Base-by-base conservation (phyloP, 2,113 vertebrate species). In the Nycticorax nycticorax region DNA sequence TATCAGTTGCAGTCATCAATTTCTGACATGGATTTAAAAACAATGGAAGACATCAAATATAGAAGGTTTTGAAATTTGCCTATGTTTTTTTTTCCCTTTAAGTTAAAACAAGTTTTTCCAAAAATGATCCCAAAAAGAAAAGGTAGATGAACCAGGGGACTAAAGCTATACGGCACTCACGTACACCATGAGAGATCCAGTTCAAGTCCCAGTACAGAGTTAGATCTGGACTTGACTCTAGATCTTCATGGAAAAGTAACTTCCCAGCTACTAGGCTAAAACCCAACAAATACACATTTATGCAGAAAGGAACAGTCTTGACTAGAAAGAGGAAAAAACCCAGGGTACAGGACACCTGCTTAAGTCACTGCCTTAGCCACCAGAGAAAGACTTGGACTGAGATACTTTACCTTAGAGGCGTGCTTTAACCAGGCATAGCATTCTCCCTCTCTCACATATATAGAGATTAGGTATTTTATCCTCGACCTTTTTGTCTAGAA, bases 271-370 rank as follows among this genome's bases (percentile, higher is more conserved):
- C 26, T 32, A 43, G 32, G 19, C 8, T 69, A 52, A 93, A 74
- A 24, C 6, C 5, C 47, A 85, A 18, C 1, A 69, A 69, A 22
- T 35, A 72, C 0, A 0, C 4, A 3, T 18, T 67, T 63, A 8
- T 3, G 17, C 15, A 69, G 35, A 64, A 85, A 62, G 57, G 7
- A 62, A 41, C 3, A 53, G 18, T 50, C 33, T 56, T 41, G 12
- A 50, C n/a, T n/a, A 60, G n/a, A 73, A 86, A 75, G 5, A 66
- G 17, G 15, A 10, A 79, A 67, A 50, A 66, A 45, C 39, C 33
- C 8, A 48, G 33, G 7, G 45, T 53, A 47, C 0, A 1, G 13
- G 12, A 43, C 23, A 43, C 10, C 13, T 67, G 14, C 23, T 47
- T 45, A 59, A 63, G 13, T 67, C 33, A 74, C 23, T 48, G 24